phyloP scores from a whole-genome alignment of 2,113 vertebrate species.

The Petaurus breviceps region DNA sequence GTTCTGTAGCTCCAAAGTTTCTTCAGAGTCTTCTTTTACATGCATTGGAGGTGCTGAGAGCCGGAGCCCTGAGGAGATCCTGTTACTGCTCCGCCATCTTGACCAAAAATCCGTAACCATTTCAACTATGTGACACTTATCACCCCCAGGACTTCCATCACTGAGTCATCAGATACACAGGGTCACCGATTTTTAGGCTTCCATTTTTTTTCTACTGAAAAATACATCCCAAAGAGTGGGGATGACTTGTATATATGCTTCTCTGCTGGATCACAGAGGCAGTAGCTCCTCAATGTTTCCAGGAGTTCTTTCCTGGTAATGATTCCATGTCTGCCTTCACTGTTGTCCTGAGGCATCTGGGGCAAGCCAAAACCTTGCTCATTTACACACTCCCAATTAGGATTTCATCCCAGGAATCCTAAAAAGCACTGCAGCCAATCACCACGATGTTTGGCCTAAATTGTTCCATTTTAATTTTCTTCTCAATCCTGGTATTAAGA shows the following conservation, averaged over 20 bases:
- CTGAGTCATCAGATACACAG: conserved; percentile 57
- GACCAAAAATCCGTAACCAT: too few relatives aligned
- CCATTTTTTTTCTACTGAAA: conserved; percentile 56
- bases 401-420: not conserved
- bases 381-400: not conserved
- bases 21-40: too few relatives aligned
- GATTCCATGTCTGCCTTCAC: conserved; percentile 94
- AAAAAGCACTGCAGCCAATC: not conserved
- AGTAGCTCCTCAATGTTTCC: conserved; percentile 90
- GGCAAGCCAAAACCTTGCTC: conserved; percentile 78
- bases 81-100: too few relatives aligned
- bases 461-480: too few relatives aligned
- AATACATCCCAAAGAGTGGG: conserved; percentile 68
- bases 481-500: too few relatives aligned
- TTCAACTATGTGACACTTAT: too few relatives aligned
- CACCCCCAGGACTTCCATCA: rapidly evolving
- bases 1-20: too few relatives aligned
- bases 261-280: conserved; percentile 63
- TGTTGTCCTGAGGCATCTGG: conserved; percentile 93
- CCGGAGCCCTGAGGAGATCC: too few relatives aligned
- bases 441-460: too few relatives aligned
- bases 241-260: conserved; percentile 50
- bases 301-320: conserved; percentile 92
- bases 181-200: conserved; percentile 57
- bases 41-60: too few relatives aligned